phyloP scores from a whole-genome alignment of 2,888 invertebrate species.

The Therioaphis trifolii region DNA sequence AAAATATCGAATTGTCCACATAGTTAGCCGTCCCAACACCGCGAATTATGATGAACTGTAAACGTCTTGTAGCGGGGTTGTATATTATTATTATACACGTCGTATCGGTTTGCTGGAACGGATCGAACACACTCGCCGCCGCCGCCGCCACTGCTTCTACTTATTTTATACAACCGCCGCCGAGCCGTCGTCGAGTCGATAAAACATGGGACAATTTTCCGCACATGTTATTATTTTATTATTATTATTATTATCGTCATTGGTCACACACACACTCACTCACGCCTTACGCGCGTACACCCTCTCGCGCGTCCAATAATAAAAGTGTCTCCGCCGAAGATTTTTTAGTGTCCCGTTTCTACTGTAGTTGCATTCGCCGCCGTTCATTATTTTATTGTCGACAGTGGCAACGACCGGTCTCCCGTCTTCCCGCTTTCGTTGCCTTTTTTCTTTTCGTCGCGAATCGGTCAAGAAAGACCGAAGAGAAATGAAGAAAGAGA shows the following conservation, averaged over 20 bases:
- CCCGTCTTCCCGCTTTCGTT: not conserved
- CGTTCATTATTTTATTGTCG: constrained; percentile 52
- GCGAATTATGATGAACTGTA: too few species aligned
- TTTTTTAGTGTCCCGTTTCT: constrained; percentile 38
- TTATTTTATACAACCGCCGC: not conserved
- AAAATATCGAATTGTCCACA: too few species aligned
- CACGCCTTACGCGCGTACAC: not conserved
- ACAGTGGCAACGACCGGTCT: constrained; percentile 20
- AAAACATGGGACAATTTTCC: constrained; percentile 8
- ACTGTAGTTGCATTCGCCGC: not conserved
- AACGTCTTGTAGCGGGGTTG: too few species aligned
- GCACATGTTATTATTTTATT: not conserved
- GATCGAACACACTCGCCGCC: too few species aligned
- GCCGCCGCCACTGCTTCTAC: too few species aligned
- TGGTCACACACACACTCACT: not conserved
- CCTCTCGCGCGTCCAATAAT: not conserved
- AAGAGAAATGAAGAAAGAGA: not conserved
- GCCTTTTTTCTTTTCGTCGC: not conserved
- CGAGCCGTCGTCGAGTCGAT: constrained; percentile 21
- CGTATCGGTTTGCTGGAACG: too few species aligned
- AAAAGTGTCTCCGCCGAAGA: constrained; percentile 16
- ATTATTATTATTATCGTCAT: not conserved
- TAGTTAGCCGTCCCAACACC: too few species aligned
- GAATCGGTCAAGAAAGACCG: not conserved
- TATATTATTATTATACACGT: too few species aligned